Base-by-base conservation (phyloP, 1,140 invertebrate species). In the Melanaphis sacchari region DNA sequence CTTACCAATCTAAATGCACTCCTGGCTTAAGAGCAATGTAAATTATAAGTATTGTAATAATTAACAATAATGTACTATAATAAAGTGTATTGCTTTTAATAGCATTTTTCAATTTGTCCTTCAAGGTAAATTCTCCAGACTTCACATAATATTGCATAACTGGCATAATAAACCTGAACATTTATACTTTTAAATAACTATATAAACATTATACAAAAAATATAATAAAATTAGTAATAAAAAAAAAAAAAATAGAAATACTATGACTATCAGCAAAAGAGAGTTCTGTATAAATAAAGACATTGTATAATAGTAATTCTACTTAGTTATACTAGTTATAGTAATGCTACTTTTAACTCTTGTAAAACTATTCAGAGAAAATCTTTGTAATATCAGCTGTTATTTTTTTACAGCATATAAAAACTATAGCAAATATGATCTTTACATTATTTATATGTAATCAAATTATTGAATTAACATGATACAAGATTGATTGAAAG, bases 131-230 rank as follows among this genome's bases (percentile, higher is more conserved):
- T 95, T 99, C 99, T 46, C 99, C 99, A 9, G 99, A 98, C 96
- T 99, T 99, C 90, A 98, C 98, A 95, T 99, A 99, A 1, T 98
- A 99, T 95, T 99, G 99, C 98, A 99, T 99, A 95, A 99, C 96
- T 3, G 99, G 99, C 95, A 99, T 97, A 76, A 99, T 97, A 11
- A 99, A 95, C 98, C 98, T 98, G 94, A 94, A 96, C 24, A 90
- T 66, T n/a, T 66, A 18, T 21, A 66, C 41, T 43, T 18, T 11
- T 31, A 22, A 66, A 41, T 66, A 66, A 90, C 31, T 59, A 21
- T 59, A 41, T 15, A 54, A n/a, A n/a, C n/a, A n/a, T n/a, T n/a
- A n/a, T n/a, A n/a, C 31, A n/a, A 31, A 15, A n/a, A 31, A 66
- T 66, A 3, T n/a, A 66, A 66, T 5, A 66, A 59, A 31, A 31